Evolutionary conservation across 2,797 vertebrate species (phyloP).

Genomic region (Trachurus trachurus): DNA sequence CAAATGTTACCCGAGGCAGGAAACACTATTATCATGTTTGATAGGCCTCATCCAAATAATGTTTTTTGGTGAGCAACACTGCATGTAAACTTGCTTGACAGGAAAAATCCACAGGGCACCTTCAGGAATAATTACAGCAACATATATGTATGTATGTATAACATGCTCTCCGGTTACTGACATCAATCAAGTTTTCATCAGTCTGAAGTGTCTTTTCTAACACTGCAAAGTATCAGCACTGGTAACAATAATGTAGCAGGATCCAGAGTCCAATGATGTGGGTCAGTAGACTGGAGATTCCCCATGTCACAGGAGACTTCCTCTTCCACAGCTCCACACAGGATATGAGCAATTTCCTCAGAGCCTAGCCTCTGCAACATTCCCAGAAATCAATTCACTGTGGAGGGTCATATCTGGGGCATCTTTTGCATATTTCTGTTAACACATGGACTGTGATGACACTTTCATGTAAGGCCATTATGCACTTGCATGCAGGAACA

Average conservation of each 20-base stretch:
- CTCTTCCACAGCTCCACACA: slow-evolving; percentile 73
- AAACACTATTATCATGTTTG: neutral
- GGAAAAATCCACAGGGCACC: neutral
- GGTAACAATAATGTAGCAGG: slow-evolving; percentile 10
- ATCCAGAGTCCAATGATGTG: slow-evolving; percentile 64
- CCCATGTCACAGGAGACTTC: slow-evolving; percentile 75
- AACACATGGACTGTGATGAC: slow-evolving; percentile 5
- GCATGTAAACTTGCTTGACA: slow-evolving; percentile 9
- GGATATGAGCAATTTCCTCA: slow-evolving; percentile 82
- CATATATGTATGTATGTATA: too few species aligned
- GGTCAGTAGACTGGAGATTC: slow-evolving; percentile 78
- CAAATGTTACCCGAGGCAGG: neutral
- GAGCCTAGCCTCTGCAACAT: slow-evolving; percentile 51
- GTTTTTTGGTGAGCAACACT: neutral
- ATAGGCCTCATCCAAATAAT: neutral
- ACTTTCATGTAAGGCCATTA: slow-evolving; percentile 7
- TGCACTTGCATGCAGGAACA: neutral
- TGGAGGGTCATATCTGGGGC: slow-evolving; percentile 54
- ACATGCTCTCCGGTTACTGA: neutral
- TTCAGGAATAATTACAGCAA: neutral
- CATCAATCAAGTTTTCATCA: neutral
- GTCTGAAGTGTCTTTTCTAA: neutral
- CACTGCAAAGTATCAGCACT: slow-evolving; percentile 1
- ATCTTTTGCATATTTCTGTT: slow-evolving; percentile 27
- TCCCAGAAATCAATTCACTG: slow-evolving; percentile 57